phyloP scores from a whole-genome alignment of 2,113 vertebrate genomes.

The Stomatorhinus ivindoensis region DNA sequence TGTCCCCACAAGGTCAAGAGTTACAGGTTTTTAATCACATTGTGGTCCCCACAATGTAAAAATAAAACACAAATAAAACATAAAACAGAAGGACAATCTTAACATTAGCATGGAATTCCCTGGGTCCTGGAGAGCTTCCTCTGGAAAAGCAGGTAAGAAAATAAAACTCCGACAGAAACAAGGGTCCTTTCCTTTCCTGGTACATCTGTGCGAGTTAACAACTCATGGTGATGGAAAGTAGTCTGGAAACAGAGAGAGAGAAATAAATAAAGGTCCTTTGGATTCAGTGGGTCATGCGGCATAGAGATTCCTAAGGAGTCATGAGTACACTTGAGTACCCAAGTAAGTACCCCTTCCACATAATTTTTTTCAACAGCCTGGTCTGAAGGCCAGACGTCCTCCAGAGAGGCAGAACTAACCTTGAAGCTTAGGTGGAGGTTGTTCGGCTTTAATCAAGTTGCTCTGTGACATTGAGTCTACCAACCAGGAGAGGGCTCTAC shows the following conservation, averaged over 20 bases:
- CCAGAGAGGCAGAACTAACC: slow-evolving; percentile 32
- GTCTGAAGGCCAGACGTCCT: neutral
- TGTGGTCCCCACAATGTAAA: neutral
- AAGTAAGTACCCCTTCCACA: neutral
- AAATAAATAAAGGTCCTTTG: neutral
- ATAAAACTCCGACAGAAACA: neutral
- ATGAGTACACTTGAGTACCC: neutral
- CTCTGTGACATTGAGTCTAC: slow-evolving; percentile 61
- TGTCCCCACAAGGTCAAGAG: neutral
- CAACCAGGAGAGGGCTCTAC: slow-evolving; percentile 66
- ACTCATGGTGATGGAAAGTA: neutral
- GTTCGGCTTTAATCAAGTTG: slow-evolving; percentile 41
- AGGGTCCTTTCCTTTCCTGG: neutral
- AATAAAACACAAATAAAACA: neutral
- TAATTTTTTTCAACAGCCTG: neutral
- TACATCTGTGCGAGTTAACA: neutral
- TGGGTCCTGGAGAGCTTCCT: neutral
- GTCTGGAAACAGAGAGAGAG: neutral
- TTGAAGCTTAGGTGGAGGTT: slow-evolving; percentile 45
- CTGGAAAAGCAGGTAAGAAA: neutral
- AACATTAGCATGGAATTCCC: neutral
- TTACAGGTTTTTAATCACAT: neutral
- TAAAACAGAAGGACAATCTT: neutral
- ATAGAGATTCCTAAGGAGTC: neutral
- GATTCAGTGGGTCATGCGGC: neutral